Conservation (phyloP, 1,140 invertebrate species). For the Sesamia nonagrioides region DNA sequence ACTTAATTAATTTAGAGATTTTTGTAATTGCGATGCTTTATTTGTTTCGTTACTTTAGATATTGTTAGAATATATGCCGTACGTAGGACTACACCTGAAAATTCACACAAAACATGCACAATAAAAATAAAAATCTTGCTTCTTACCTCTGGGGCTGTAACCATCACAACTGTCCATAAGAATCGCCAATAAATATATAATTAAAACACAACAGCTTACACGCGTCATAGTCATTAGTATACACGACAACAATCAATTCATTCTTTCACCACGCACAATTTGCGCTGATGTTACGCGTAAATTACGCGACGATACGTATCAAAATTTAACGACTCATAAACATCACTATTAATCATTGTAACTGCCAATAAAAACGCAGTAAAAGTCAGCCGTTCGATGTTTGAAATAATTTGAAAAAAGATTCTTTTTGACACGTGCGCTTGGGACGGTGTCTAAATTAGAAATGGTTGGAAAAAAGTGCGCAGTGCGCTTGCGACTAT, state of each 20-base stretch:
- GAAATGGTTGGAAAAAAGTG: constrained; percentile 79
- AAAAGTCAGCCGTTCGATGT: constrained; percentile 39
- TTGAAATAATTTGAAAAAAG: constrained; percentile 26
- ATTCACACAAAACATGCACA: neutral
- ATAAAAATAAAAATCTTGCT: constrained; percentile 20
- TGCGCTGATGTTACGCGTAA: constrained; percentile 38
- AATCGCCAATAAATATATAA: constrained; percentile 56
- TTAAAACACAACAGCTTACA: constrained; percentile 58
- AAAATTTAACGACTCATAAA: constrained; percentile 46
- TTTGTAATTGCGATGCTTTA: neutral
- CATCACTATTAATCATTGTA: constrained; percentile 51
- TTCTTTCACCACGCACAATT: constrained; percentile 39
- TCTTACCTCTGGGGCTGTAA: constrained; percentile 76
- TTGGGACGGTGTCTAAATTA: constrained; percentile 69
- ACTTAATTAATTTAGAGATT: too few species aligned
- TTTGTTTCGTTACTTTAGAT: neutral
- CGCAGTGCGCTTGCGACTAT: constrained; percentile 62
- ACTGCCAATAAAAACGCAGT: constrained; percentile 46
- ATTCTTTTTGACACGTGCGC: constrained; percentile 59
- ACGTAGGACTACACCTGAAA: too few species aligned
- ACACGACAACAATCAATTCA: constrained; percentile 49
- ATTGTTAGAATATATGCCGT: neutral
- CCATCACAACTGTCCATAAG: constrained; percentile 61
- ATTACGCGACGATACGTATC: constrained; percentile 39
- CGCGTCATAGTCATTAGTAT: constrained; percentile 43